Percentiles rank a stretch among this genome's conserved stretches.
Conservation (phyloP, 92 coral and sea anemone species). For the Epizoanthus rinbou region DNA sequence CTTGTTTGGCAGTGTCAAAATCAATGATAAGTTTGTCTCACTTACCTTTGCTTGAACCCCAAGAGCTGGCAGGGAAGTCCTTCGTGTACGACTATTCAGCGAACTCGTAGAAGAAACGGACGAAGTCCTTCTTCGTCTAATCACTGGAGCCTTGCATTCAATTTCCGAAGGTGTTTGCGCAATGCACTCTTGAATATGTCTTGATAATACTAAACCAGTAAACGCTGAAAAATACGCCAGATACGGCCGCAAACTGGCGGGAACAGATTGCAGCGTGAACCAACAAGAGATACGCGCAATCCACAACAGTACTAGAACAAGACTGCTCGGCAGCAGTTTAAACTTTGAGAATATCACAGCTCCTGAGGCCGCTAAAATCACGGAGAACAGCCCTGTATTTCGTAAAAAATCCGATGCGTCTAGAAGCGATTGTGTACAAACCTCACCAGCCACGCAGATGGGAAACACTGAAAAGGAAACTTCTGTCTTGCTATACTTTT, state of each 20-base stretch:
- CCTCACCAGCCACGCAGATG: slow-evolving; percentile 90
- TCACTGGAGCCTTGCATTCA: slow-evolving; percentile 88
- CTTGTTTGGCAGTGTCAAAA: slow-evolving; percentile 28
- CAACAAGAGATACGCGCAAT: slow-evolving; percentile 83
- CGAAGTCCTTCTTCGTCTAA: slow-evolving; percentile 81
- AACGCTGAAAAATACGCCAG: slow-evolving; percentile 95
- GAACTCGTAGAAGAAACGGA: slow-evolving; percentile 84
- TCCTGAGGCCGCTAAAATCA: slow-evolving; percentile 74
- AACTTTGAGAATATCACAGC: slow-evolving; percentile 79
- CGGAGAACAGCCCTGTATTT: slow-evolving; percentile 82
- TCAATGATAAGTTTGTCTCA: neutral
- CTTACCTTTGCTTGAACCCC: slow-evolving; percentile 96
- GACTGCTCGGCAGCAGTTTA: slow-evolving; percentile 75
- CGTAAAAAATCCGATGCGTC: slow-evolving; percentile 90
- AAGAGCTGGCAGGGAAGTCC: slow-evolving; percentile 98
- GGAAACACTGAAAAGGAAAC: slow-evolving; percentile 91
- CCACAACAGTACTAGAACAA: slow-evolving; percentile 73
- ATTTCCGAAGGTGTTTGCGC: slow-evolving; percentile 85
- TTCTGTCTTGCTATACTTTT: slow-evolving; percentile 90
- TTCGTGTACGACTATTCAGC: slow-evolving; percentile 75
- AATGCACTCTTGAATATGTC: slow-evolving; percentile 78
- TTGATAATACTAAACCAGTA: slow-evolving; percentile 84
- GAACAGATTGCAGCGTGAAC: slow-evolving; percentile 79
- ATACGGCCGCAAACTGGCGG: slow-evolving; percentile 86
- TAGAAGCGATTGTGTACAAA: slow-evolving; percentile 85